A percentile compares a stretch with the other conserved stretches of the same genome.
phyloP scores from a whole-genome alignment of 2,797 vertebrate species.

The Masticophis lateralis region DNA sequence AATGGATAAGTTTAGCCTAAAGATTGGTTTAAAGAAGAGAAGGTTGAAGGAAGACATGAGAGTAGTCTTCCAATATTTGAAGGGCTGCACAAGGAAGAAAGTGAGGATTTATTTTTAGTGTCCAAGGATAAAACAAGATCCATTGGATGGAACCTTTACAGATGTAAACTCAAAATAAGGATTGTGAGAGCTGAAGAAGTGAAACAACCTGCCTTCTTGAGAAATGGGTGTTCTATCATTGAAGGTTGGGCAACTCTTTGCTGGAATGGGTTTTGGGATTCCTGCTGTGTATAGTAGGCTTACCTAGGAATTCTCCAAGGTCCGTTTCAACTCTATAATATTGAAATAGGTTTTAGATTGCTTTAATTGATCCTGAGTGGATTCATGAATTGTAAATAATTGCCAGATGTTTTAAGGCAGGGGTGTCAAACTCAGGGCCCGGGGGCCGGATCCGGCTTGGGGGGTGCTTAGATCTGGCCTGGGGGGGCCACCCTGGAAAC shows the following conservation, averaged over 20 bases:
- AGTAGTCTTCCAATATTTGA: not conserved
- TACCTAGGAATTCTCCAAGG: not conserved
- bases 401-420: not conserved
- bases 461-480: too few species aligned
- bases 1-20: not conserved
- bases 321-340: not conserved
- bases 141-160: not conserved
- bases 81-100: not conserved
- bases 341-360: conserved; percentile 22
- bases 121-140: not conserved
- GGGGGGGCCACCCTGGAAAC: too few species aligned
- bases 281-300: not conserved
- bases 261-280: not conserved
- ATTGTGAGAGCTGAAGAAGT: not conserved
- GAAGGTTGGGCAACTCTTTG: not conserved
- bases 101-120: not conserved
- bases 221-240: not conserved
- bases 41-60: not conserved
- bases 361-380: conserved; percentile 26
- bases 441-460: rapidly evolving
- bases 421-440: too few species aligned
- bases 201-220: not conserved
- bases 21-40: not conserved
- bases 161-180: not conserved
- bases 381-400: conserved; percentile 20